Conservation (phyloP, 2,797 vertebrate species). For the Bovichtus diacanthus region DNA sequence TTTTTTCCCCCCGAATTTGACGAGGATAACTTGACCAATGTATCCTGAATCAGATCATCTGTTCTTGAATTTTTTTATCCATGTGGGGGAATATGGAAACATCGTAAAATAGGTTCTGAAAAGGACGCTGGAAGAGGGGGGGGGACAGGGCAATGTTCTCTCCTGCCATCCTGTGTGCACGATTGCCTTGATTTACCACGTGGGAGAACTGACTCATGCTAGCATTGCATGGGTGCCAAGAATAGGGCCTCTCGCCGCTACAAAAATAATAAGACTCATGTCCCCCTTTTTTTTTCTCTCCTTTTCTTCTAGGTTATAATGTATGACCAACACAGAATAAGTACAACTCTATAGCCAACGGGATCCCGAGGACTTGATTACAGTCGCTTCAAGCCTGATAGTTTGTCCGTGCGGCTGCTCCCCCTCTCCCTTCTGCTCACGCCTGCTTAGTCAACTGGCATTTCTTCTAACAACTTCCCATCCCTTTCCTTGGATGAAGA, state of each 20-base stretch:
- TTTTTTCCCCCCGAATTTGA: neutral
- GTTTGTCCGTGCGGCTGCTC: slow-evolving; percentile 90
- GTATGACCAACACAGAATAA: slow-evolving; percentile 96
- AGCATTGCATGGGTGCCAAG: slow-evolving; percentile 26
- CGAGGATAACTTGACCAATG: neutral
- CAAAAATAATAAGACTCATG: neutral
- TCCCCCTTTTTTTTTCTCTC: neutral
- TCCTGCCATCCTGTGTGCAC: neutral
- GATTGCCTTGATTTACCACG: slow-evolving; percentile 36
- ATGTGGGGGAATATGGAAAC: neutral
- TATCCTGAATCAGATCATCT: neutral
- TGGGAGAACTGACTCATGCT: slow-evolving; percentile 45
- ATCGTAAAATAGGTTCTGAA: slow-evolving; percentile 3
- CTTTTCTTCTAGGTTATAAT: slow-evolving; percentile 90
- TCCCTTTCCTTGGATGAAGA: slow-evolving; percentile 76
- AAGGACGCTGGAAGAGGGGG: neutral
- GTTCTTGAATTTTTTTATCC: neutral
- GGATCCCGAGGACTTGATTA: slow-evolving; percentile 93
- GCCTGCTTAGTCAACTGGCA: slow-evolving; percentile 73
- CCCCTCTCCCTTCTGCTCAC: slow-evolving; percentile 79
- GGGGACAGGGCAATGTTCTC: neutral
- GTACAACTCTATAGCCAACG: slow-evolving; percentile 97
- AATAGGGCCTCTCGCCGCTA: slow-evolving; percentile 7
- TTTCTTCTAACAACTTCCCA: slow-evolving; percentile 76
- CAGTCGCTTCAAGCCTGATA: slow-evolving; percentile 98